Base-by-base conservation (phyloP, 2,113 vertebrate species). In the Procavia capensis region DNA sequence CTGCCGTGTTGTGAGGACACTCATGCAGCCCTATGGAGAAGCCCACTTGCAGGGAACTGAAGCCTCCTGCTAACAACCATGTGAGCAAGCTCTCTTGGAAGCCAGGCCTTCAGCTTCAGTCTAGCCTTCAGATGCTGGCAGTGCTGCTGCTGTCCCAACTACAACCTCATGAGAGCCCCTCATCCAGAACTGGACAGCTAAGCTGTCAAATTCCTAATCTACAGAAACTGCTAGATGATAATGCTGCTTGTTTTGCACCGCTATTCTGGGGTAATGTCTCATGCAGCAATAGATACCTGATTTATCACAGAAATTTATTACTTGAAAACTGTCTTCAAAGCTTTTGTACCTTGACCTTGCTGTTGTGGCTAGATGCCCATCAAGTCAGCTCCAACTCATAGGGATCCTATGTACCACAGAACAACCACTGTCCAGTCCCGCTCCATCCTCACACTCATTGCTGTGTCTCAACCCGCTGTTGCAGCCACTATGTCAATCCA, bases 211-310 rank as follows among this genome's bases (percentile, higher is more conserved):
- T 81, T 50, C 54, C 39, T 54, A 90, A 43, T 14, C n/a, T 57
- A 91, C 68, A 91, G n/a, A 86, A 87, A 70, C 63, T 45, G 43
- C 78, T 27, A 92, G 80, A 74, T 41, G 43, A 36, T 63, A 88
- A 66, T 36, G 10, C 47, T 20, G 17, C 57, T 61, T 92, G 43
- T 63, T 94, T 87, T 80, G 76, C 89, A 41, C 83, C 3, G 17
- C 50, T 54, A 54, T 61, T 87, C 50, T 78, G 27, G 50, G 36
- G 50, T 70, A 74, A 88, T 87, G 45, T 66, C 34, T 82, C 68
- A 45, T 16, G 29, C 45, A 95, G 17, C 45, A 57, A 50, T 31
- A 93, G 50, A 50, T 79, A 80, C 64, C 31, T 59, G 57, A 7
- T 25, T 90, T 78, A 78, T 72, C 83, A 83, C 34, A 41, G 20